phyloP scores from a whole-genome alignment of 2,888 invertebrate genomes.

The Pachymerium ferrugineum region DNA sequence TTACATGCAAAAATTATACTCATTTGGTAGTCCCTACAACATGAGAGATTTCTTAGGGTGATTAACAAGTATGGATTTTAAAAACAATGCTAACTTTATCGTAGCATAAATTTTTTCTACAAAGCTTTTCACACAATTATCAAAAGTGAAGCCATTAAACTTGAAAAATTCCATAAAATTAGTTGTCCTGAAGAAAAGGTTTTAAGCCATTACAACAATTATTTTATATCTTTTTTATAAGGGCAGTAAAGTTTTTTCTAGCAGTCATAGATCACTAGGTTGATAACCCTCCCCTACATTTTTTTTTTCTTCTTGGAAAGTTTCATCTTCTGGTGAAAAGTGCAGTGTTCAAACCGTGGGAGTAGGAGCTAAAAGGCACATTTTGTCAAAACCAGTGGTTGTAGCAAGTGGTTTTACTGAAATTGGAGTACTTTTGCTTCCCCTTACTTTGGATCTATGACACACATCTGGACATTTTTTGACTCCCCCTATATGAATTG shows the following conservation, averaged over 20 bases:
- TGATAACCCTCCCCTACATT: not conserved
- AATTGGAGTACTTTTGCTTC: not conserved
- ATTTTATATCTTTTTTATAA: too few species aligned
- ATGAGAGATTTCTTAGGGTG: not conserved
- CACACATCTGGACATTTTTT: not conserved
- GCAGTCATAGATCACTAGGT: too few species aligned
- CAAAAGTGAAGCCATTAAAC: too few species aligned
- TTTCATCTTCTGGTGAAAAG: not conserved
- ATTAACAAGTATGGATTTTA: not conserved
- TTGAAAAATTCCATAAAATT: too few species aligned
- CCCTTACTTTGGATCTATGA: not conserved
- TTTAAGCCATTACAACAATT: too few species aligned
- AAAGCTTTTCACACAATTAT: too few species aligned
- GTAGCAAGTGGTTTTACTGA: constrained; percentile 12
- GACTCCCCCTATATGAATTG: not conserved
- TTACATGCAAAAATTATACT: not conserved
- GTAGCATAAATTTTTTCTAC: too few species aligned
- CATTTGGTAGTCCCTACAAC: not conserved
- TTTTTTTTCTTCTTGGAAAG: not conserved
- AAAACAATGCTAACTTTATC: not conserved
- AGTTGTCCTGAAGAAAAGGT: too few species aligned
- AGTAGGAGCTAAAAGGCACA: not conserved
- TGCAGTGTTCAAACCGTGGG: not conserved
- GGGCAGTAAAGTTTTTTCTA: too few species aligned
- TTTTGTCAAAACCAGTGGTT: constrained; percentile 21